phyloP scores from a whole-genome alignment of 1,140 invertebrate genomes.

The Ceratina calcarata region DNA sequence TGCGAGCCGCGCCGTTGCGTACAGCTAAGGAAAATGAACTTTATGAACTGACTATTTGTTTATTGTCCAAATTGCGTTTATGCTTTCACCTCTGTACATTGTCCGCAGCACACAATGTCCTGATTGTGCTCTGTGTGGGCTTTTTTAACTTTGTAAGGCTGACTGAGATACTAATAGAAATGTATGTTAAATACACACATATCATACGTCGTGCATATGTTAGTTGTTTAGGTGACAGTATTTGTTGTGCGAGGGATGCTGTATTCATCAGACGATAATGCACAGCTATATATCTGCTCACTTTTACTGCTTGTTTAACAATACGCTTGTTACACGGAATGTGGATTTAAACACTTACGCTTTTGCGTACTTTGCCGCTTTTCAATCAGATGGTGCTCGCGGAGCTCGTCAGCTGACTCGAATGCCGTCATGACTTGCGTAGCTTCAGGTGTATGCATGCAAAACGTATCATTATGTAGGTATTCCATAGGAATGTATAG shows the following conservation, averaged over 20 bases:
- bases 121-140: neutral
- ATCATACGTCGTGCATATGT: neutral
- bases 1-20: neutral
- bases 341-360: constrained; percentile 46
- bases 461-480: constrained; percentile 5
- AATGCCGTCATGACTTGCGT: constrained; percentile 13
- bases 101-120: neutral
- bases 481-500: constrained; percentile 21
- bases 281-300: neutral
- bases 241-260: neutral
- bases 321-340: neutral
- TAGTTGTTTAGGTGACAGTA: neutral
- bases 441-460: constrained; percentile 39
- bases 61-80: constrained; percentile 1
- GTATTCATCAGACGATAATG: constrained; percentile 8
- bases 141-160: constrained; percentile 6
- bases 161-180: constrained; percentile 4
- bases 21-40: neutral
- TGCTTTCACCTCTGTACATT: constrained; percentile 13
- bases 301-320: neutral
- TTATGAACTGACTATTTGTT: neutral
- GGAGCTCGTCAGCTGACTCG: neutral
- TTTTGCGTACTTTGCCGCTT: neutral
- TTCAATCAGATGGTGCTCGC: constrained; percentile 42
- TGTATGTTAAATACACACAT: constrained; percentile 4